A percentile compares a stretch with the other conserved stretches of the same genome.
phyloP scores from a whole-genome alignment of 2,113 vertebrate genomes.

The Alligator mississippiensis region DNA sequence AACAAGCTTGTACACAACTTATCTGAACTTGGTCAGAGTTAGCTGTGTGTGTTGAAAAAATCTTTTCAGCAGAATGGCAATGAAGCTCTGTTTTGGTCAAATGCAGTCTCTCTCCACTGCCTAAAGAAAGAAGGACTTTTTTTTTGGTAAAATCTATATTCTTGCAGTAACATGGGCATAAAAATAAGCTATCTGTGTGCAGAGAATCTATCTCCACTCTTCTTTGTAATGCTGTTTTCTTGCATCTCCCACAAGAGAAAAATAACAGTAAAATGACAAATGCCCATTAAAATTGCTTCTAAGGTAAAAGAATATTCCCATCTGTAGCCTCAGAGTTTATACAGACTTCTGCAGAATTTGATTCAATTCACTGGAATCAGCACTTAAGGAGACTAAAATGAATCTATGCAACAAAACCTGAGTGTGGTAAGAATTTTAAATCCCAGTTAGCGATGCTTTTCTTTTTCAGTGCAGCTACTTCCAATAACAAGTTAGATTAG shows the following conservation, averaged over 20 bases:
- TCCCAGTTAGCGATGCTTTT: slow-evolving; percentile 26
- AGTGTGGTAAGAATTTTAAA: slow-evolving; percentile 31
- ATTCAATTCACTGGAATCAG: background rate
- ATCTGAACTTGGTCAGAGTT: slow-evolving; percentile 32
- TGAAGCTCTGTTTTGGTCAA: background rate
- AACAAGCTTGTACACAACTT: slow-evolving; percentile 9
- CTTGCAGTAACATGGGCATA: background rate
- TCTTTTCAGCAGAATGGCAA: background rate
- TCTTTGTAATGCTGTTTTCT: background rate
- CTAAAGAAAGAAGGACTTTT: background rate
- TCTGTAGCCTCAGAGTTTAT: slow-evolving; percentile 10
- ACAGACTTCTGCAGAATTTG: background rate
- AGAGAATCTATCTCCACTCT: background rate
- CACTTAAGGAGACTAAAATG: slow-evolving; percentile 12
- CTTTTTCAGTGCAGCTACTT: background rate
- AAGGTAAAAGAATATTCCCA: background rate
- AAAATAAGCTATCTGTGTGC: background rate
- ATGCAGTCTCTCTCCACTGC: background rate
- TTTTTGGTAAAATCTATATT: background rate
- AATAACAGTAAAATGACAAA: slow-evolving; percentile 56
- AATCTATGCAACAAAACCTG: background rate
- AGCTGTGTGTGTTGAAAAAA: slow-evolving; percentile 14
- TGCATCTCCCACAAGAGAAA: slow-evolving; percentile 38
- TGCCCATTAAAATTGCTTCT: background rate
- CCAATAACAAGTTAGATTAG: background rate